Conservation (phyloP, 2,888 invertebrate genomes). For the Meganola albula region DNA sequence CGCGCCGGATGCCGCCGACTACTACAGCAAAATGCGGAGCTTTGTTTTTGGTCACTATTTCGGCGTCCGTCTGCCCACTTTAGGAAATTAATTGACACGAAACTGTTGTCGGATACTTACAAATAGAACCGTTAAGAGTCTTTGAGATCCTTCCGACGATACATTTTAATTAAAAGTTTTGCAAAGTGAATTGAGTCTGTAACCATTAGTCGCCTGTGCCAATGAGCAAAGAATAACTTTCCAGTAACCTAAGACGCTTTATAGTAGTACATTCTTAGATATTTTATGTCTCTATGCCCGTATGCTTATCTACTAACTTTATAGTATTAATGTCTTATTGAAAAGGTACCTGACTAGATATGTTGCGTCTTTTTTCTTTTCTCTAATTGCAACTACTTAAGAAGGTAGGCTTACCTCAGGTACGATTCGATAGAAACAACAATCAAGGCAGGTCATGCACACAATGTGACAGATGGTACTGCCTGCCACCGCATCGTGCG, state of each 20-base stretch:
- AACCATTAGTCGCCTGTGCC: too few relatives aligned
- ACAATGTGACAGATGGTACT: conserved; percentile 18
- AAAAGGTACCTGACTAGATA: too few relatives aligned
- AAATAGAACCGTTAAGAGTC: conserved; percentile 57
- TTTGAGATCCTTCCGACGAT: conserved; percentile 49
- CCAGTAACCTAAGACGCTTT: too few relatives aligned
- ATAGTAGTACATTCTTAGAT: too few relatives aligned
- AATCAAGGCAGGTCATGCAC: too few relatives aligned
- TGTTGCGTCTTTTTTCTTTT: too few relatives aligned
- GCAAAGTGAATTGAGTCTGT: conserved; percentile 49
- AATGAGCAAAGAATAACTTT: conserved; percentile 47
- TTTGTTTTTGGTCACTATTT: conserved; percentile 58
- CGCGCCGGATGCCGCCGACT: conserved; percentile 44
- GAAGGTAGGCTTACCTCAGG: too few relatives aligned
- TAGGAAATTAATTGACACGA: conserved; percentile 68
- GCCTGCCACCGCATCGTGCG: conserved; percentile 16
- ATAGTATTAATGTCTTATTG: not conserved
- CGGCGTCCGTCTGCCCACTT: conserved; percentile 57
- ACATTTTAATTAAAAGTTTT: conserved; percentile 73
- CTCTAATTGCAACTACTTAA: too few relatives aligned
- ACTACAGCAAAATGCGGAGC: conserved; percentile 48
- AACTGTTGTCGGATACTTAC: conserved; percentile 53
- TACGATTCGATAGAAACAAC: too few relatives aligned
- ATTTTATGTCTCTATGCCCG: conserved; percentile 26
- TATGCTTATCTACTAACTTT: conserved; percentile 1